Evolutionary conservation across 2,888 invertebrate species (phyloP), one percentile per base, ranked within the genome.

Genomic region (Aleiodes testaceus): DNA sequence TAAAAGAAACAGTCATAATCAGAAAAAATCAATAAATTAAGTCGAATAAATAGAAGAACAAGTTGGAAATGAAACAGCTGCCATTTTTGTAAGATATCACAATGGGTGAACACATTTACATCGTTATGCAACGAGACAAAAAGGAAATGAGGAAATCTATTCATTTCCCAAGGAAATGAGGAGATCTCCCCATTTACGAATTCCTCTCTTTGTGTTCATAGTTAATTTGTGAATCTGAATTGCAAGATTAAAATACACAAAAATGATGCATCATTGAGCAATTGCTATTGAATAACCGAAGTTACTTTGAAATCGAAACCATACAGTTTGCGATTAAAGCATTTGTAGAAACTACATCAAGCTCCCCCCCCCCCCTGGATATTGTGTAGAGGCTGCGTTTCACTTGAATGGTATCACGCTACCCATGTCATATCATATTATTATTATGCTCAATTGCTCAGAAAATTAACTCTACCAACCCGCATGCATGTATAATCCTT

Each of bases 1-100:
- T 12, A 7, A 26, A 53, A 14, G 36, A 66, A 55, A 2, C 5
- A 0, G 26, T 61, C 12, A 70, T 70, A 53, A 70, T 64, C 53
- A 52, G 66, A 64, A 47, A 36, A 71, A 72, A 18, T 47, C 55
- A 50, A 66, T 22, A 52, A 14, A 50, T 42, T 52, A 16, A 55
- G 14, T 26, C 7, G 20, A 3, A 5, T 0, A 16, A 18, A 0
- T 5, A n/a, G 16, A 49, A 50, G 20, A 50, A 50, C 18, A 18
- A 3, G 16, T 50, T 16, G 6, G 7, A 11, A 18, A 7, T n/a
- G 6, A 16, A 3, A 36, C 11, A 36, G 36, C 36, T 36, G 36
- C 36, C 36, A 36, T 36, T 36, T 6, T 36, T 36, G 6, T 6
- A 36, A 9, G 36, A 9, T 9, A 36, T 9, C 36, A 36, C 36